Base-by-base conservation (phyloP, 2,888 invertebrate genomes). In the Orthosia incerta region DNA sequence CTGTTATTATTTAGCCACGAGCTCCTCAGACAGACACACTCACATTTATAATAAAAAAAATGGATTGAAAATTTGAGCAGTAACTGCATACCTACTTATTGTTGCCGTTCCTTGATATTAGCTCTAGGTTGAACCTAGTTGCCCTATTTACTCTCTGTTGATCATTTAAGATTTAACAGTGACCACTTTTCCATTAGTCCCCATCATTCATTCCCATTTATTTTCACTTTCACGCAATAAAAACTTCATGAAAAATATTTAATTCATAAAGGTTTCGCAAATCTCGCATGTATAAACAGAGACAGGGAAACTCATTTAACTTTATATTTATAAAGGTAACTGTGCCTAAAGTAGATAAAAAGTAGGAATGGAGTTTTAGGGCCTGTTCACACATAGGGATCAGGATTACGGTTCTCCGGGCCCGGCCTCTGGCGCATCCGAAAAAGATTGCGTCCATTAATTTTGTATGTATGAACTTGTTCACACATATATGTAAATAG, bases 281-380 rank as follows among this genome's bases (percentile, higher is more conserved):
- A 20, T 48, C 77, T 39, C 50, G 16, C 51, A 15, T 18, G 57
- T 39, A 18, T 59, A 66, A 48, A 74, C 39, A 68, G 46, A 76
- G 51, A 51, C 46, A 48, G 51, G 23, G 12, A 60, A 76, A 48
- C 46, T 48, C 46, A 53, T 53, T 67, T 60, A 59, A 59, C 51
- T 77, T 68, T 68, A 57, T 76, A 56, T 75, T 64, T 73, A 55
- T 56, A 18, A 48, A 56, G 39, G 55, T 56, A 75, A 50, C n/a
- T 46, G 23, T 23, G 53, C 74, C 48, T 31, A 4, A 9, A 23
- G n/a, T 18, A 45, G n/a, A 50, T 46, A 72, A 45, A 68, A 70
- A 57, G 55, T 15, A 61, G 39, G 11, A 31, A 31, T 4, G 18
- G 45, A 48, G 31, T 15, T 16, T n/a, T 20, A 59, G 15, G 20